Evolutionary conservation across 1,140 invertebrate genomes (phyloP), one percentile per base, ranked within the genome.

Genomic region (Drosophila prosaltans): DNA sequence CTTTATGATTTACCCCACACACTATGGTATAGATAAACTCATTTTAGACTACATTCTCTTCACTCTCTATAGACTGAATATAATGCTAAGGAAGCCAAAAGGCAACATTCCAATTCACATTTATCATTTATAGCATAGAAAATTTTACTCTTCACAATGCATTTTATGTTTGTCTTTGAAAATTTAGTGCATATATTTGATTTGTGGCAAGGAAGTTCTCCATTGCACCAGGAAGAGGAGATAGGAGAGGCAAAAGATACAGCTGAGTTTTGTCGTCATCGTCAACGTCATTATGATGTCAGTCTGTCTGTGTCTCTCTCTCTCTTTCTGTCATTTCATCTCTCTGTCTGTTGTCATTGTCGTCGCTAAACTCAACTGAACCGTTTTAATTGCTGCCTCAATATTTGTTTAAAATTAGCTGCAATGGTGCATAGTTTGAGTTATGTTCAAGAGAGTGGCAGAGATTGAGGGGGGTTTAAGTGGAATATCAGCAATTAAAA

Each of bases 311-410:
- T 30, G 2, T 30, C 4, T 2, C 28, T 30, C 28, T 30, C 28
- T 30, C 28, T 30, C 28, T 30, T 4, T 30, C 28, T 30, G 2
- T 30, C 4, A 3, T 4, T 30, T 4, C 28, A 4, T 36, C 6
- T 6, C 3, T 36, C 32, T 4, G 32, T 36, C 32, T 36, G 32
- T 7, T 36, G 74, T 57, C 66, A 54, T 55, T 45, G 57, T 62
- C 66, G 59, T 10, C 67, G 67, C 58, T 69, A 51, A 77, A 67
- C 69, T 80, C 76, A 82, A 78, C 84, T 88, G 80, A 88, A 83
- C 73, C 80, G 73, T 83, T 88, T 83, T 88, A 88, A 88, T 88
- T 88, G 83, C 83, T 88, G 84, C 84, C 89, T 89, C 83, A 88
- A 88, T 88, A 88, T 88, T 88, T 78, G 84, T 72, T 78, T 80